Conservation (phyloP, 2,888 invertebrate species). For the Drosophila greeni region DNA sequence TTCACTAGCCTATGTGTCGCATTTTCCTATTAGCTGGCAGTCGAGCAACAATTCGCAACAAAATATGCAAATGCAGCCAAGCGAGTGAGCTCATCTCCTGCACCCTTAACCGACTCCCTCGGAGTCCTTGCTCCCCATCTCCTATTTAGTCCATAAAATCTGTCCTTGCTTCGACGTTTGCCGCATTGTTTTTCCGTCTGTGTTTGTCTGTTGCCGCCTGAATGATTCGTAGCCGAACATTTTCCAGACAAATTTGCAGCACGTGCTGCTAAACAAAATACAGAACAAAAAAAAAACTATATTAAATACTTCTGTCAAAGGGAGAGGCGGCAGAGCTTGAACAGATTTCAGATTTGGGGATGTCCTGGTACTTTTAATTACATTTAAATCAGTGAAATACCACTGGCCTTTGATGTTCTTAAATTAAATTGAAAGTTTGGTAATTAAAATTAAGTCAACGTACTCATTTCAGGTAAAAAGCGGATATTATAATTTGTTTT, state of each 20-base stretch:
- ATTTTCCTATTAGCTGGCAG: slow-evolving; percentile 72
- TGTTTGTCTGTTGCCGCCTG: slow-evolving; percentile 62
- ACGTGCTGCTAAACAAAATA: slow-evolving; percentile 57
- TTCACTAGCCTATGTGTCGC: slow-evolving; percentile 55
- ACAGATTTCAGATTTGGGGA: background rate
- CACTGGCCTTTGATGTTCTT: background rate
- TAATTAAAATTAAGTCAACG: background rate
- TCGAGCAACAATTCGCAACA: slow-evolving; percentile 68
- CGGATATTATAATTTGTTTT: background rate
- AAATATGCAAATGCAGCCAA: slow-evolving; percentile 72
- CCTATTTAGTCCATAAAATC: slow-evolving; percentile 8
- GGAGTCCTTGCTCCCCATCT: background rate
- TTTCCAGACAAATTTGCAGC: slow-evolving; percentile 66
- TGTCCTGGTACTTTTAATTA: slow-evolving; percentile 4
- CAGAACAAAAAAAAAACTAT: background rate
- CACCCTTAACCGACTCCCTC: background rate
- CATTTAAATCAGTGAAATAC: background rate
- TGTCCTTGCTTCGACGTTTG: slow-evolving; percentile 38
- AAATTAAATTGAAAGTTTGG: background rate
- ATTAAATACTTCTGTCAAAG: slow-evolving; percentile 24
- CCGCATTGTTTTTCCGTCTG: slow-evolving; percentile 67
- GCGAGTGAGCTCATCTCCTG: slow-evolving; percentile 46
- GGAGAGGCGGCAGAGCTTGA: background rate
- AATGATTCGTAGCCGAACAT: slow-evolving; percentile 63
- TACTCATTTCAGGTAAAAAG: background rate